Percentiles rank a stretch among this genome's conserved stretches.
phyloP scores from a whole-genome alignment of 1,140 invertebrate genomes.

The Arion vulgaris region DNA sequence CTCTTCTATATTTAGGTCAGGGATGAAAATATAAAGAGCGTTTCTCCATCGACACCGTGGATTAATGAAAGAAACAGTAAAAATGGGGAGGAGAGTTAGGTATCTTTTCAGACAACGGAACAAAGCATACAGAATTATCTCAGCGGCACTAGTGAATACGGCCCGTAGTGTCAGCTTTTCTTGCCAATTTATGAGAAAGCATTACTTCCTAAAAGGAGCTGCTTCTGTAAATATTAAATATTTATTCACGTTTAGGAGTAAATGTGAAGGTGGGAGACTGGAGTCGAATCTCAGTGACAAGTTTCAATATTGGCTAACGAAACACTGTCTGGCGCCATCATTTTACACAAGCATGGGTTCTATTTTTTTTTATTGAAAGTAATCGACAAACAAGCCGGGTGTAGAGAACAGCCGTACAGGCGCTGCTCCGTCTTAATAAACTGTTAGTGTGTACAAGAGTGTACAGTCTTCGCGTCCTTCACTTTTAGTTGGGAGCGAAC shows the following conservation, averaged over 20 bases:
- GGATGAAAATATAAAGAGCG: no score
- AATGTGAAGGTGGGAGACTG: not conserved
- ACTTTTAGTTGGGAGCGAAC: not conserved
- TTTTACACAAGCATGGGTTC: not conserved
- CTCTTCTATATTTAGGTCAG: not conserved
- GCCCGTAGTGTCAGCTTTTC: not conserved
- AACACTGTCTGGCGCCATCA: constrained; percentile 22
- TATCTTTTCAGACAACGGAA: not conserved
- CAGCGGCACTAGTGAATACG: not conserved
- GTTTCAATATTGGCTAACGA: constrained; percentile 28
- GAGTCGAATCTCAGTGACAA: not conserved
- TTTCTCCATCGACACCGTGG: no score
- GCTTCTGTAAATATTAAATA: constrained; percentile 1
- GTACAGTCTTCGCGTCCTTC: not conserved
- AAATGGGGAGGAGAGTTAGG: not conserved
- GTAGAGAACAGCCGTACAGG: not conserved
- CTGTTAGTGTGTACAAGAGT: not conserved
- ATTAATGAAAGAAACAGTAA: no score
- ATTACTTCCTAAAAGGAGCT: not conserved
- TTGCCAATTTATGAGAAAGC: not conserved
- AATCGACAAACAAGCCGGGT: not conserved
- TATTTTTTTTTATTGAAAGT: not conserved
- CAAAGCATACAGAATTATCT: no score
- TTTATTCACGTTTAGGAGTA: constrained; percentile 18
- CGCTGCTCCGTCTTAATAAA: not conserved